phyloP scores from a whole-genome alignment of 2,113 vertebrate species.

The Rhynchopsitta pachyrhyncha region DNA sequence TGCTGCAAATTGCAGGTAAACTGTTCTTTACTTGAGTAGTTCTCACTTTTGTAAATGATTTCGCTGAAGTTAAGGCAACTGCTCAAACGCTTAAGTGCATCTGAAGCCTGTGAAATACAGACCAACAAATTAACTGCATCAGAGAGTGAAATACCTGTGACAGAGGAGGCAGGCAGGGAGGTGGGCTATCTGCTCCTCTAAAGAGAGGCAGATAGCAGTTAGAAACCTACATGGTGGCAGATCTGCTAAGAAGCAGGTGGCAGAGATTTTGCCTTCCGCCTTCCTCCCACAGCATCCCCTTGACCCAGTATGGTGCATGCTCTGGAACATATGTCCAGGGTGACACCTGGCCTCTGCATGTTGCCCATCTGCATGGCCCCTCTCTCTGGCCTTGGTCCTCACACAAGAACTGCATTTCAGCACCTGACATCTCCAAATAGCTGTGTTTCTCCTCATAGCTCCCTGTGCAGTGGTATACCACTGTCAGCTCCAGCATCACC shows the following conservation, averaged over 20 bases:
- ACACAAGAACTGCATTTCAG: not conserved
- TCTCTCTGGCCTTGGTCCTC: not conserved
- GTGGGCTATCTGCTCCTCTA: not conserved
- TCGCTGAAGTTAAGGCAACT: not conserved
- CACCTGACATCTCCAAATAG: not conserved
- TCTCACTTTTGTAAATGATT: conserved; percentile 1
- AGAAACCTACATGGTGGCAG: not conserved
- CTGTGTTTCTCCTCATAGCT: not conserved
- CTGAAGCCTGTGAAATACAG: not conserved
- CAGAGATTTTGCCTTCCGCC: not conserved
- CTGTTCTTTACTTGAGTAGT: not conserved
- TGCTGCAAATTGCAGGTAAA: conserved; percentile 12
- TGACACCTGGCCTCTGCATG: not conserved
- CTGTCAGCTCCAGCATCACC: not conserved
- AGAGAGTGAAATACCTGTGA: not conserved
- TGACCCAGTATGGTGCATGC: not conserved
- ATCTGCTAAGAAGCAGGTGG: not conserved
- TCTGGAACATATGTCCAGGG: not conserved
- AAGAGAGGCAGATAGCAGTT: not conserved
- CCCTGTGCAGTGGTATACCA: not conserved
- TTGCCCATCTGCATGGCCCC: rapidly evolving
- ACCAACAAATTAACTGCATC: not conserved
- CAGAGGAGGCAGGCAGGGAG: not conserved
- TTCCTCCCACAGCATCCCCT: not conserved
- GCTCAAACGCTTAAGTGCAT: not conserved